Conservation (phyloP, 2,797 vertebrate species). For the Orestias chungarensis region DNA sequence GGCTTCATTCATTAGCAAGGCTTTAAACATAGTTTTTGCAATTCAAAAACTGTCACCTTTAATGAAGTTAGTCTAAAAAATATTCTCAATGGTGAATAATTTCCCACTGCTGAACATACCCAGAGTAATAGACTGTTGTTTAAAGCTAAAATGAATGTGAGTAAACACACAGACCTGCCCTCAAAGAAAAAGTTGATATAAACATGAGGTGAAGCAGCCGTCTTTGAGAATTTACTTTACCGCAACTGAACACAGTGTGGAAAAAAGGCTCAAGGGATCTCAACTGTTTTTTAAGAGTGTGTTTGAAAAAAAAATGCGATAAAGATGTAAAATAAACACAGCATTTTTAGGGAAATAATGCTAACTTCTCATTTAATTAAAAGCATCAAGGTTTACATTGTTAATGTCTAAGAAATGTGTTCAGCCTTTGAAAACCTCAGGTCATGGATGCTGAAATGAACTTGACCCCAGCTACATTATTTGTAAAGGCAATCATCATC, state of each 20-base stretch:
- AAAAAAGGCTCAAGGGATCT: constrained; percentile 29
- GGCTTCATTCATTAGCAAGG: background rate
- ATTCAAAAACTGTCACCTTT: constrained; percentile 38
- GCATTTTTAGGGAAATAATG: constrained; percentile 1
- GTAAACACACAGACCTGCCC: constrained; percentile 17
- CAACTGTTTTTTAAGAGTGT: constrained; percentile 32
- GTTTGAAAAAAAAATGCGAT: background rate
- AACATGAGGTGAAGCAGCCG: constrained; percentile 14
- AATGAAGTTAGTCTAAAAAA: constrained; percentile 55
- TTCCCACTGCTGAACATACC: constrained; percentile 20
- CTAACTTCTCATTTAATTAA: background rate
- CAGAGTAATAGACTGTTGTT: constrained; percentile 36
- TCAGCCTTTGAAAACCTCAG: constrained; percentile 40
- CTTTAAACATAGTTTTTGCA: constrained; percentile 10
- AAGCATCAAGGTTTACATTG: constrained; percentile 9
- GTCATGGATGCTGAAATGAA: constrained; percentile 63
- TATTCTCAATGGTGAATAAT: constrained; percentile 34
- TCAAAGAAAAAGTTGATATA: constrained; percentile 21
- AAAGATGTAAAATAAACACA: constrained; percentile 14
- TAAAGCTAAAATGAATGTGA: constrained; percentile 29
- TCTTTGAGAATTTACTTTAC: constrained; percentile 42
- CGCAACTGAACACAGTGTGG: constrained; percentile 21
- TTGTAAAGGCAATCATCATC: constrained; percentile 62
- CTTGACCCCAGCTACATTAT: constrained; percentile 62
- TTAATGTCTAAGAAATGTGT: constrained; percentile 27